Evolutionary conservation across 2,797 vertebrate genomes (phyloP).

Genomic region (Sebastiscus albofasciatus): DNA sequence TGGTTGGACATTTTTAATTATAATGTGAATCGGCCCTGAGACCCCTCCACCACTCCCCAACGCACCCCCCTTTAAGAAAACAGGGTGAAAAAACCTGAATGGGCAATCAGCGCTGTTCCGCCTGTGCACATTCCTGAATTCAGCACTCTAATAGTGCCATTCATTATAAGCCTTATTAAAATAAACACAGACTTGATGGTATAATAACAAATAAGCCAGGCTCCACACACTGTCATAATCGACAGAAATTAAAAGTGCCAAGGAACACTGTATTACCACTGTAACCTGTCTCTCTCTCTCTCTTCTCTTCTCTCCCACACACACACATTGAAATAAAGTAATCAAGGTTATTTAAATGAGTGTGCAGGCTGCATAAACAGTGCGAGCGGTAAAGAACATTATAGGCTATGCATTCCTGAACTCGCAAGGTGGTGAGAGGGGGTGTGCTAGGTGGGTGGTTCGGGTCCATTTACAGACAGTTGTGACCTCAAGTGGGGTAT

Average conservation of each 20-base stretch:
- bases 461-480: slow-evolving; percentile 46
- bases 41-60: slow-evolving; percentile 26
- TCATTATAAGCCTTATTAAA: slow-evolving; percentile 82
- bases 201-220: slow-evolving; percentile 74
- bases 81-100: slow-evolving; percentile 70
- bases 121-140: slow-evolving; percentile 73
- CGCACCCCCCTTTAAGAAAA: slow-evolving; percentile 60
- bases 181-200: slow-evolving; percentile 78
- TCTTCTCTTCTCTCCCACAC: not conserved
- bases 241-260: slow-evolving; percentile 67
- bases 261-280: slow-evolving; percentile 57
- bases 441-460: slow-evolving; percentile 50
- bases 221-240: slow-evolving; percentile 67
- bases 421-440: slow-evolving; percentile 43
- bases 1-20: slow-evolving; percentile 80
- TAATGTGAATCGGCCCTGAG: slow-evolving; percentile 54
- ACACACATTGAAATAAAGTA: slow-evolving; percentile 68
- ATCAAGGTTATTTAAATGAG: slow-evolving; percentile 83
- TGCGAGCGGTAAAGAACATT: slow-evolving; percentile 64
- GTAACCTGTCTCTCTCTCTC: slow-evolving; percentile 34
- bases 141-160: slow-evolving; percentile 72
- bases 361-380: slow-evolving; percentile 71
- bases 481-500: slow-evolving; percentile 31
- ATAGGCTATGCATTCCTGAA: slow-evolving; percentile 61
- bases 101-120: slow-evolving; percentile 72